phyloP scores from a whole-genome alignment of 2,888 invertebrate genomes.

The Nasonovia ribisnigri region DNA sequence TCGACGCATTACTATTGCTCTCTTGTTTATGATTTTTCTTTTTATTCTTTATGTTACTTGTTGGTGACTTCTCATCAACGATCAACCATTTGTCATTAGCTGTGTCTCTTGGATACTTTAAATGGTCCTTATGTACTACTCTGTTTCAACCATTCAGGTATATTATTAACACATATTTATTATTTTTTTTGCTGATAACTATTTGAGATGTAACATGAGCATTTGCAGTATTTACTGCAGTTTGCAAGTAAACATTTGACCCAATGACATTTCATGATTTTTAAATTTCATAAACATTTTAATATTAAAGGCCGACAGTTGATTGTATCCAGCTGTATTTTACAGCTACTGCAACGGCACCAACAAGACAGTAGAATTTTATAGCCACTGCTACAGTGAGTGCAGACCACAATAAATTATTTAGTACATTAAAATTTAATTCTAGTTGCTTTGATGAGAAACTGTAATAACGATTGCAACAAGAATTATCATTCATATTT shows the following conservation, averaged over 20 bases:
- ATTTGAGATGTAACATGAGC: background rate
- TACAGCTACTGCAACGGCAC: background rate
- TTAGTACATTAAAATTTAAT: background rate
- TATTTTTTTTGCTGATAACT: background rate
- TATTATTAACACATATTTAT: background rate
- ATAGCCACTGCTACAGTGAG: background rate
- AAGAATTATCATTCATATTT: no score
- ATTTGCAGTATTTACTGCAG: background rate
- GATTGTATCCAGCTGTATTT: background rate
- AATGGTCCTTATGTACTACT: background rate
- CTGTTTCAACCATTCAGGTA: background rate
- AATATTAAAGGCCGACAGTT: background rate
- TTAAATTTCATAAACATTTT: background rate
- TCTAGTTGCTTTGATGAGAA: background rate
- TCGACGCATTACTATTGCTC: no score
- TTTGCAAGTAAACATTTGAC: background rate
- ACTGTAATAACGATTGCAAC: background rate
- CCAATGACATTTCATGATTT: background rate
- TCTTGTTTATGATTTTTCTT: background rate
- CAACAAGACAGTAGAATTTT: background rate
- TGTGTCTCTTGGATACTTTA: background rate
- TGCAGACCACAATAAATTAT: background rate
- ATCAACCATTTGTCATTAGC: background rate
- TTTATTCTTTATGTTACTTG: background rate
- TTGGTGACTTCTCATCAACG: background rate